A percentile compares a stretch with the other conserved stretches of the same genome.
Conservation (phyloP, 2,113 vertebrate species). For the Nerophis ophidion region DNA sequence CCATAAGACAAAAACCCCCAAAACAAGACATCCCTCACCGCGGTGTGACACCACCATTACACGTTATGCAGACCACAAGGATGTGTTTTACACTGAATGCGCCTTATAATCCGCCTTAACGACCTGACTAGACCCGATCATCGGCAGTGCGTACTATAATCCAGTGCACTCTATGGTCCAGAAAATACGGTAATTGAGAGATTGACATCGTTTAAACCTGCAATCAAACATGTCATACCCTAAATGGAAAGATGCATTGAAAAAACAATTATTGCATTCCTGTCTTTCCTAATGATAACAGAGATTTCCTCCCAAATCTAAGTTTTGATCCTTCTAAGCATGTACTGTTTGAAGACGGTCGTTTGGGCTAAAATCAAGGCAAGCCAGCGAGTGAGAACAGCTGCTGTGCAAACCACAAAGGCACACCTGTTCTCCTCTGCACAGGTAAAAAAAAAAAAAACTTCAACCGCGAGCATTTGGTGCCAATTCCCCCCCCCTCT, state of each 20-base stretch:
- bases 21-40: too few relatives aligned
- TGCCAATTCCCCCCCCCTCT: not conserved
- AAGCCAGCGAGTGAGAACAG: slow-evolving; percentile 5
- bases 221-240: not conserved
- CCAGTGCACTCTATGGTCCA: too few relatives aligned
- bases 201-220: too few relatives aligned
- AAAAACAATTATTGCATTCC: too few relatives aligned
- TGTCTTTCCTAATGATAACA: not conserved
- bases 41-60: too few relatives aligned
- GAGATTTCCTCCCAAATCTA: not conserved
- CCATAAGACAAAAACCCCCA: too few relatives aligned
- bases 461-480: not conserved
- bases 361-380: slow-evolving; percentile 1
- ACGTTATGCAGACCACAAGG: too few relatives aligned
- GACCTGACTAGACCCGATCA: too few relatives aligned
- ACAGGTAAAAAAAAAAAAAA: slow-evolving; percentile 10
- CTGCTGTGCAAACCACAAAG: slow-evolving; percentile 23
- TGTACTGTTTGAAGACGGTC: not conserved
- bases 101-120: too few relatives aligned
- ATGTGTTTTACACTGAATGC: too few relatives aligned
- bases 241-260: not conserved
- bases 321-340: not conserved
- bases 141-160: too few relatives aligned
- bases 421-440: slow-evolving; percentile 19
- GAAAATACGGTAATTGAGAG: too few relatives aligned